Evolutionary conservation across 1,140 invertebrate genomes (phyloP).

Genomic region (Palaemon carinicauda): DNA sequence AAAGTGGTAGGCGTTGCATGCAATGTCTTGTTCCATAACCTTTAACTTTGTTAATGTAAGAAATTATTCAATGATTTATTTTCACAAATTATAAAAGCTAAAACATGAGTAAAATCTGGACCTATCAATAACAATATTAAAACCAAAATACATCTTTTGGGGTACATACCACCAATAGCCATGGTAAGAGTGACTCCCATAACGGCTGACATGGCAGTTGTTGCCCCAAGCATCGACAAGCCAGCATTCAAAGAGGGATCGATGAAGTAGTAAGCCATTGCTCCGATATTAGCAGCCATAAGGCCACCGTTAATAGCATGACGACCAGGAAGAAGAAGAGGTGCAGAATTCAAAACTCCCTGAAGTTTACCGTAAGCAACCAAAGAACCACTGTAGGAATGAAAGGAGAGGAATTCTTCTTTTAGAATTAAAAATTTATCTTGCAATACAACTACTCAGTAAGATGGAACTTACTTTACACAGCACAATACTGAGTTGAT

Average conservation of each 20-base stretch:
- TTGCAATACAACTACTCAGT: too few relatives aligned
- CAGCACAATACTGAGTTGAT: too few relatives aligned
- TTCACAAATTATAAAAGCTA: too few relatives aligned
- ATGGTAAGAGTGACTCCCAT: slow-evolving; percentile 89
- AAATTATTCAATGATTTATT: too few relatives aligned
- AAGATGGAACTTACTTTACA: too few relatives aligned
- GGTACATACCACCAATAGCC: slow-evolving; percentile 81
- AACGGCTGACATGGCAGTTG: slow-evolving; percentile 75
- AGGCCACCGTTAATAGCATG: slow-evolving; percentile 79
- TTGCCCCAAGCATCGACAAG: slow-evolving; percentile 75
- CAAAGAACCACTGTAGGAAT: slow-evolving; percentile 76
- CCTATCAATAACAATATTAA: too few relatives aligned
- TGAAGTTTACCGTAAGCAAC: slow-evolving; percentile 93
- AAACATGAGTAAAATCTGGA: too few relatives aligned
- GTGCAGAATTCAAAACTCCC: slow-evolving; percentile 80
- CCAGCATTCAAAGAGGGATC: slow-evolving; percentile 74
- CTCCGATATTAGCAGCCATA: slow-evolving; percentile 75
- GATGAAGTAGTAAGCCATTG: slow-evolving; percentile 76
- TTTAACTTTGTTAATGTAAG: too few relatives aligned
- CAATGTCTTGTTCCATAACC: too few relatives aligned
- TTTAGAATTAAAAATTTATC: neutral
- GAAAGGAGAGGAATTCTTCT: neutral
- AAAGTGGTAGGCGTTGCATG: too few relatives aligned
- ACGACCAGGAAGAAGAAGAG: slow-evolving; percentile 82
- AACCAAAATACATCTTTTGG: too few relatives aligned